Percentiles rank a stretch among this genome's conserved stretches.
Evolutionary conservation across 2,888 invertebrate species (phyloP).

Genomic region (Pardosa pseudoannulata): DNA sequence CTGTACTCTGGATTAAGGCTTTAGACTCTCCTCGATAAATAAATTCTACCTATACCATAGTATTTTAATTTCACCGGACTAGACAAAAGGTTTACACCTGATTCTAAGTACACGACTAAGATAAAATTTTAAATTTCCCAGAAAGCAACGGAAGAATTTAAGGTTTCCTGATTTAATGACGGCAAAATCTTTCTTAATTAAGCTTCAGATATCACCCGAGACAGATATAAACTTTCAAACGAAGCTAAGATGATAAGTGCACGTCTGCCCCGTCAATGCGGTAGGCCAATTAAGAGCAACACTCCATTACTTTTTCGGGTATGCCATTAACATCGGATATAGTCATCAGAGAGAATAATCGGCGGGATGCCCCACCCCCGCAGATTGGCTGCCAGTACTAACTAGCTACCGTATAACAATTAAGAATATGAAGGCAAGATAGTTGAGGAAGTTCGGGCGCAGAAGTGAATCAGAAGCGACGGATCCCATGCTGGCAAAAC

Average conservation of each 20-base stretch:
- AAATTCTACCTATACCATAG: no score
- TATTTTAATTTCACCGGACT: no score
- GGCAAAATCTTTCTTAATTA: background rate
- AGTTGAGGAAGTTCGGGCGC: background rate
- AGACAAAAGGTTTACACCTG: no score
- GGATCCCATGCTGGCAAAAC: background rate
- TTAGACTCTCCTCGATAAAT: no score
- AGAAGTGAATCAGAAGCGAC: background rate
- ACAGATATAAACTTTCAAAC: background rate
- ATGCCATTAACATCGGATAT: constrained; percentile 55
- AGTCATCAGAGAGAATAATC: constrained; percentile 38
- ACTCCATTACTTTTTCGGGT: constrained; percentile 15
- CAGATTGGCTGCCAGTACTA: background rate
- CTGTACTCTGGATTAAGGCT: no score
- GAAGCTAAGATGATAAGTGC: background rate
- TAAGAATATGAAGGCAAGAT: background rate
- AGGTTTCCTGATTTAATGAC: no score
- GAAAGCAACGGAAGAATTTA: background rate
- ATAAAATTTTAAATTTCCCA: no score
- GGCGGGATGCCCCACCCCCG: background rate
- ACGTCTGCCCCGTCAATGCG: constrained; percentile 18
- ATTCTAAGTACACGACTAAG: no score
- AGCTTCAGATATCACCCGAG: background rate
- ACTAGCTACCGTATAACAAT: constrained; percentile 41
- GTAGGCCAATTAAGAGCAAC: constrained; percentile 52